phyloP scores from a whole-genome alignment of 2,888 invertebrate species.

The Ommatoiulus sabulosus region DNA sequence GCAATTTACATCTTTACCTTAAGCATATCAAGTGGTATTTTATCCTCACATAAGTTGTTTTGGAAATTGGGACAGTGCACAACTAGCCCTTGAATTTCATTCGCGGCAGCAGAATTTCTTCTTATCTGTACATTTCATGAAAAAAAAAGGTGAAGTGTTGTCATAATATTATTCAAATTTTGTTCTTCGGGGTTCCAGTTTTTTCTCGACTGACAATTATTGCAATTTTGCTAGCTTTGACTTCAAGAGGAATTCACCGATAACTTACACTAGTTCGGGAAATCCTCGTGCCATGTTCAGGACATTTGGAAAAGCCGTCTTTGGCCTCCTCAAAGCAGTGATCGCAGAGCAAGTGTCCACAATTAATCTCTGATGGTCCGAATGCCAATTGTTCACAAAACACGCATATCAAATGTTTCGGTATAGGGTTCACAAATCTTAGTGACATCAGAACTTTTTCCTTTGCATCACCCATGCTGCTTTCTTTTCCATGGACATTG shows the following conservation, averaged over 20 bases:
- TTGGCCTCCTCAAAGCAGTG: constrained; percentile 25
- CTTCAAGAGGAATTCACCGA: no score
- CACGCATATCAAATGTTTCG: constrained; percentile 37
- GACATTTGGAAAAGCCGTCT: constrained; percentile 45
- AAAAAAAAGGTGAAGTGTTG: no score
- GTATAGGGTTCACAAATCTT: constrained; percentile 9
- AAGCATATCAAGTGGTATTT: neutral
- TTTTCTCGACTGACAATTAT: no score
- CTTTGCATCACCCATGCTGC: neutral
- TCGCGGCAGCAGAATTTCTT: neutral
- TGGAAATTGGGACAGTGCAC: neutral
- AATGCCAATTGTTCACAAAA: constrained; percentile 45
- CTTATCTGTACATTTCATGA: neutral
- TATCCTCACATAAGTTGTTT: constrained; percentile 29
- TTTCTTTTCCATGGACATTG: neutral
- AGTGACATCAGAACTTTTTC: neutral
- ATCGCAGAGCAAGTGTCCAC: neutral
- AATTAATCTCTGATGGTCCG: constrained; percentile 5
- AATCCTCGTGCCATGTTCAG: constrained; percentile 4
- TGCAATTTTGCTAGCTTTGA: no score
- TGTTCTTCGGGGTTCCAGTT: no score
- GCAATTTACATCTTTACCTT: no score
- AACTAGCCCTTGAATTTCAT: neutral
- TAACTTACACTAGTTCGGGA: neutral
- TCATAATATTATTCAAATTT: no score